Base-by-base conservation (phyloP, 2,888 invertebrate species). In the Philereme transversata region DNA sequence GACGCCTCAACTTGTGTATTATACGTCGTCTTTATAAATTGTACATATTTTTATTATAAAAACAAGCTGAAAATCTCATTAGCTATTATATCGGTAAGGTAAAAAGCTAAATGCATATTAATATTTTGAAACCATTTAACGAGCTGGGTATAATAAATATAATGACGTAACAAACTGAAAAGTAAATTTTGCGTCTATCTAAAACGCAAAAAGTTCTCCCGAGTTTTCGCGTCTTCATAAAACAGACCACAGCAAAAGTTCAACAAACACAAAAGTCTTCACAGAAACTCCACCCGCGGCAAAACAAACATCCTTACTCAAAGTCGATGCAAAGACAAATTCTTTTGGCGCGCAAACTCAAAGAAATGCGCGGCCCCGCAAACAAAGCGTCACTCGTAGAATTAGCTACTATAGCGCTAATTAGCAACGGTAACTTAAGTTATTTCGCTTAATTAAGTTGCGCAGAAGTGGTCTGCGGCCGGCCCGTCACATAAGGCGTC, bases 361-460 rank as follows among this genome's bases (percentile, higher is more conserved):
- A 91, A 90, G 90, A 90, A 87, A 76, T 77, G 82, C 73, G 77
- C 84, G 78, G 79, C 76, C 79, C 73, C 68, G 82, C 83, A 84
- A 88, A 91, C 90, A 92, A 92, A 91, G 87, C 85, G 82, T 85
- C 86, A 82, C 86, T 87, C 84, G 84, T 83, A 81, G 89, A 89
- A 90, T 91, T 91, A 91, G 90, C 89, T 72, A 82, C 88, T 84
- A 91, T 90, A 87, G 86, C 84, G 79, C 91, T 91, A 92, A 92
- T 92, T 92, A 92, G 91, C 84, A 84, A 86, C 88, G 86, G 88
- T 88, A 85, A 87, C 88, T 91, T 90, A 90, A 90, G 85, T 90
- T 90, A 90, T 91, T 91, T 90, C 86, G 90, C 92, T 90, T 91
- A 92, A 92, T 92, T 92, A 92, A 90, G 91, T 90, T 81, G 87